Base-by-base conservation (phyloP, 1,140 invertebrate genomes). In the Diuraphis noxia region DNA sequence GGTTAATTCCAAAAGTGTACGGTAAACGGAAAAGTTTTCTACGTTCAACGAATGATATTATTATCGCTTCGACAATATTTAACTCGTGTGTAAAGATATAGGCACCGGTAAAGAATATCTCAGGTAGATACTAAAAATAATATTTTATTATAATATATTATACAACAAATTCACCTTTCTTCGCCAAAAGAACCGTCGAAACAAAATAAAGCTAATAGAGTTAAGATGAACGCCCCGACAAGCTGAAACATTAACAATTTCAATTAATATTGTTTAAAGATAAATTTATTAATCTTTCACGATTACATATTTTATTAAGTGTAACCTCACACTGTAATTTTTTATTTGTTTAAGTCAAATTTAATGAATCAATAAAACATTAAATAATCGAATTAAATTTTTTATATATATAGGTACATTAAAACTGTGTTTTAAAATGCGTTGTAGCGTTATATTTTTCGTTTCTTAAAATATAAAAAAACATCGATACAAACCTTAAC, bases 181-280 rank as follows among this genome's bases (percentile, higher is more conserved):
- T 91, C 89, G 25, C 89, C 77, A 21, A 91, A 82, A 3, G 89
- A 91, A 30, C 52, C 81, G 89, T n/a, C 77, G 77, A 91, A 82
- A 91, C 89, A 91, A 77, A 91, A 25, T 49, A 91, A 30, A 91
- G 77, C 72, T 81, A 90, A 77, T 36, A 90, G 40, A 30, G 77
- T 46, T 8, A 40, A 79, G n/a, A 43, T 82, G 34, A 49, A 82
- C 89, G 77, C 43, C 77, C 77, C 72, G 89, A 81, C 89, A 91
- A 91, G 89, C 89, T 91, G 89, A 91, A 91, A 91, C n/a, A 91
- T 81, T 43, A 56, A 40, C 30, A 63, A 86, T 46, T n/a, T 25
- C 10, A n/a, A 84, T n/a, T n/a, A n/a, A 34, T n/a, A 52, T 52
- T 36, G 49, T n/a, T 43, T 30, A 43, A 43, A n/a, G 5, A 84